A percentile compares a stretch with the other conserved stretches of the same genome.
Evolutionary conservation across 2,113 vertebrate genomes (phyloP).

Genomic region (Dromaius novaehollandiae): DNA sequence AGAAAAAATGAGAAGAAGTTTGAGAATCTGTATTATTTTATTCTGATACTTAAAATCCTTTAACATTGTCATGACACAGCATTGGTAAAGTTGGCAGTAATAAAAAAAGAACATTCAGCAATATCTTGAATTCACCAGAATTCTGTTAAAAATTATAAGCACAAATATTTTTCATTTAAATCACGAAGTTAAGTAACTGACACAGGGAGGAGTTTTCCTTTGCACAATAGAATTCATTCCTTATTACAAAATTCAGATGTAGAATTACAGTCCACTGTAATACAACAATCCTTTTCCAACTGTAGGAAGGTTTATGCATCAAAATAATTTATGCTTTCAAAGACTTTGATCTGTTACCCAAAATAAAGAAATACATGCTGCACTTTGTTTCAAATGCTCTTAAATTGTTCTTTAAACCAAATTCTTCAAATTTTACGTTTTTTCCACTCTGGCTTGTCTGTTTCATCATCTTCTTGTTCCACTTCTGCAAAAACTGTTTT

Average conservation of each 20-base stretch:
- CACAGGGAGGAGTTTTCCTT: not conserved
- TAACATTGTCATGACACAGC: not conserved
- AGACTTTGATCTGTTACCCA: not conserved
- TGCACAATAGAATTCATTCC: not conserved
- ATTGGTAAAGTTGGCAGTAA: not conserved
- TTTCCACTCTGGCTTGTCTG: conserved; percentile 96
- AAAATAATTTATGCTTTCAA: conserved; percentile 12
- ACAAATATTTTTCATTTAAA: not conserved
- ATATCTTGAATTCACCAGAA: not conserved
- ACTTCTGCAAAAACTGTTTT: conserved; percentile 91
- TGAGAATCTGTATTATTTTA: not conserved
- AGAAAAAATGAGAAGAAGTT: not conserved
- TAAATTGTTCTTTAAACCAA: not conserved
- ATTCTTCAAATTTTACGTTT: conserved; percentile 95
- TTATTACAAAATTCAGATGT: conserved; percentile 32
- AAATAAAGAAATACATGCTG: not conserved
- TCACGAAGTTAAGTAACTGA: not conserved
- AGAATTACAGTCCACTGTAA: not conserved
- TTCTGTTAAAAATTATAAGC: not conserved
- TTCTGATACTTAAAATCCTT: not conserved
- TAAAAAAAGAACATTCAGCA: not conserved
- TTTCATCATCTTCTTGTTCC: conserved; percentile 91
- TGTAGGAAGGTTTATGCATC: not conserved
- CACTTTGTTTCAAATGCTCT: not conserved
- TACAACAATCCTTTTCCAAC: not conserved